phyloP scores from a whole-genome alignment of 2,888 invertebrate genomes.

The Agrotis exclamationis region DNA sequence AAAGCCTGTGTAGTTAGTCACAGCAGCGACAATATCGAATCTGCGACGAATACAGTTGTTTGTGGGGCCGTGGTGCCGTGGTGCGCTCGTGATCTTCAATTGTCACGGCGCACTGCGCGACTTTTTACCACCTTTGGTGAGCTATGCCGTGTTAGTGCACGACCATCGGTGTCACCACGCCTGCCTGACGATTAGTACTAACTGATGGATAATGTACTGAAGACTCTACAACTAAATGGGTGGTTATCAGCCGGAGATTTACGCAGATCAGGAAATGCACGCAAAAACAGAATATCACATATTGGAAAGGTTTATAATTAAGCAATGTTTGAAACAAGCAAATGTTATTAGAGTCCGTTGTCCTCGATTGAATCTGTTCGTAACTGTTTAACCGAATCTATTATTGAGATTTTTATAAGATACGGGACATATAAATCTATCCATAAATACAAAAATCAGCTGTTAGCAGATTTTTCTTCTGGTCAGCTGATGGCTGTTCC shows the following conservation, averaged over 20 bases:
- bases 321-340: too few species aligned
- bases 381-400: background rate
- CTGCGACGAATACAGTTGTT: constrained; percentile 79
- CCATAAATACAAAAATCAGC: background rate
- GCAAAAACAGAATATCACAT: too few species aligned
- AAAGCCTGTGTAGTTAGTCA: constrained; percentile 49
- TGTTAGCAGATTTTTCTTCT: too few species aligned
- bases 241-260: too few species aligned
- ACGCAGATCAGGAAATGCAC: too few species aligned
- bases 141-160: constrained; percentile 82
- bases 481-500: background rate
- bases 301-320: too few species aligned
- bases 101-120: constrained; percentile 74
- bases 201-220: background rate
- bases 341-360: too few species aligned
- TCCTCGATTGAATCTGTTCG: too few species aligned
- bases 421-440: too few species aligned
- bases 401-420: too few species aligned
- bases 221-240: background rate
- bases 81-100: constrained; percentile 83
- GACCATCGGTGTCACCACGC: constrained; percentile 75
- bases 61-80: constrained; percentile 65
- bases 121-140: constrained; percentile 88
- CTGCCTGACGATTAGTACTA: constrained; percentile 42
- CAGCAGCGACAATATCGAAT: constrained; percentile 70